These are phyloP conservation scores for Philantomba maxwellii DNA, from an alignment of 2,113 vertebrate genomes.

Conservation along the genomic window DNA sequence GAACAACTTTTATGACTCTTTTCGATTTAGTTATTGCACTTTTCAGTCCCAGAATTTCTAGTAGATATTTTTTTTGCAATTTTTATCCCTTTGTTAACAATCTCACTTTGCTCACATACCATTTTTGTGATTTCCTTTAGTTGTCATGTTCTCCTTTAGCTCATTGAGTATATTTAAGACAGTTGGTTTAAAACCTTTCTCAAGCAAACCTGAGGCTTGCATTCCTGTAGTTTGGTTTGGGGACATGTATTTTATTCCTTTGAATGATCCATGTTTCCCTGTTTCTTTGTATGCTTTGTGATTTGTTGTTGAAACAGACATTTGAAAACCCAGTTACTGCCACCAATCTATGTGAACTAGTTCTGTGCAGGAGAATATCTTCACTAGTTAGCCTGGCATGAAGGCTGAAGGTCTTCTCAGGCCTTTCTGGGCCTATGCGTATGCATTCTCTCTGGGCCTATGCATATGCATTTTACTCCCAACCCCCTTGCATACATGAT, in stretches of 20 bases:
- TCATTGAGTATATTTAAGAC: background rate
- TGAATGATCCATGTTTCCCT: background rate
- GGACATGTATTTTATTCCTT: background rate
- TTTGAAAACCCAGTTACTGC: background rate
- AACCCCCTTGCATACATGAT: background rate
- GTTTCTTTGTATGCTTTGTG: background rate
- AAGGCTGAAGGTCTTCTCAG: background rate
- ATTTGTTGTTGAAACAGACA: background rate
- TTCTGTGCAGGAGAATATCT: background rate
- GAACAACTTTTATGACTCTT: background rate
- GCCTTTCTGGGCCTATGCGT: background rate
- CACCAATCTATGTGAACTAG: background rate
- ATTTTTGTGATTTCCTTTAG: background rate
- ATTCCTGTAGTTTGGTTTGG: background rate
- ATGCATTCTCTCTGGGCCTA: background rate
- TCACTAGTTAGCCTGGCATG: too few relatives aligned
- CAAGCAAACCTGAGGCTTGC: background rate
- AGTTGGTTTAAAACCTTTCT: background rate
- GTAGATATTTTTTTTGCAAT: background rate
- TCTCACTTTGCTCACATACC: background rate
- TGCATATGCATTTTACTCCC: fast-evolving
- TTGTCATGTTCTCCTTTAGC: background rate
- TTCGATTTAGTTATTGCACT: background rate
- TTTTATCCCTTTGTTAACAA: background rate
- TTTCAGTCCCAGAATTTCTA: background rate